Evolutionary conservation across 2,113 vertebrate genomes (phyloP).

Genomic region (Rafetus swinhoei): DNA sequence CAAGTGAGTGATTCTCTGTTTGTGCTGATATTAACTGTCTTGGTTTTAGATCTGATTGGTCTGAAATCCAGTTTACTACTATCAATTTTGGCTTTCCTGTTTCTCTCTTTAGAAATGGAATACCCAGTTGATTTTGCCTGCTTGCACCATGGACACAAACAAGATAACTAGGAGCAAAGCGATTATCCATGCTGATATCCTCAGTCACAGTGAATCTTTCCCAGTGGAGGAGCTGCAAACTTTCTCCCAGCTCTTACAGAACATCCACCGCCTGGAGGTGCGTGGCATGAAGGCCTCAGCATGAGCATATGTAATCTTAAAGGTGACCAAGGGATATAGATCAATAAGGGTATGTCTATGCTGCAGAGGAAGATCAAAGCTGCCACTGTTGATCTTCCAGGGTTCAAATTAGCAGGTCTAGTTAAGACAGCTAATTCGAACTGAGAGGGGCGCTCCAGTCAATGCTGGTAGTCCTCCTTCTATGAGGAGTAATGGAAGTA

Average conservation of each 20-base stretch:
- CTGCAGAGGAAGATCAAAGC: too few species aligned
- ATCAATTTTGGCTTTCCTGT: conserved; percentile 7
- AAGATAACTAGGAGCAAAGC: not conserved
- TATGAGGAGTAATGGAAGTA: too few species aligned
- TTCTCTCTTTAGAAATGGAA: conserved; percentile 83
- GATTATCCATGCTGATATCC: not conserved
- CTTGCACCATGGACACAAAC: conserved; percentile 22
- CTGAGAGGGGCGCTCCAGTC: too few species aligned
- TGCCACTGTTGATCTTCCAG: too few species aligned
- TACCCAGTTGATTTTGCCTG: conserved; percentile 73
- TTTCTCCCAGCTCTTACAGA: conserved; percentile 88
- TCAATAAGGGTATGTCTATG: not conserved
- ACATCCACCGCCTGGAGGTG: conserved; percentile 90
- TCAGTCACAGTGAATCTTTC: conserved; percentile 38
- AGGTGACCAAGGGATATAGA: not conserved
- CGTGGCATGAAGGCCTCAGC: conserved; percentile 34
- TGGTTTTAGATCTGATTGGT: not conserved
- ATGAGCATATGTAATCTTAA: not conserved
- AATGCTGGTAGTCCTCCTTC: too few species aligned
- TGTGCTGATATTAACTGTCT: not conserved
- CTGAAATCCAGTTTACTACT: not conserved
- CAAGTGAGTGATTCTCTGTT: not conserved
- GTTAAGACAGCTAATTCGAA: too few species aligned
- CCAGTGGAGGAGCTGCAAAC: conserved; percentile 86
- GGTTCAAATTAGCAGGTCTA: too few species aligned